These are phyloP conservation scores for Chrysolina americana DNA, from an alignment of 2,888 invertebrate genomes.

Conservation along the genomic window DNA sequence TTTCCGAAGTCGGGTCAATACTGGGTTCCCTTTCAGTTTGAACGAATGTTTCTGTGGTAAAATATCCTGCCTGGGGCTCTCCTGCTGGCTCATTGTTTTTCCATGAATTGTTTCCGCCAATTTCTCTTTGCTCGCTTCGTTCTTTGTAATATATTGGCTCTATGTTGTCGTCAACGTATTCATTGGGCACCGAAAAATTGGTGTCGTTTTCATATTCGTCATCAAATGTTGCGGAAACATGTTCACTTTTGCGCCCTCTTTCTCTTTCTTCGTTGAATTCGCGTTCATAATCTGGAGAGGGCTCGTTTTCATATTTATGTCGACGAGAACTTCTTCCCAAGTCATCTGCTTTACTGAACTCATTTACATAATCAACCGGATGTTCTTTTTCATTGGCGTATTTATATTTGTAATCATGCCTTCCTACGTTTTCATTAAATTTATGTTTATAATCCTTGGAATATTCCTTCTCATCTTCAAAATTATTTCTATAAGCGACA, in stretches of 20 bases:
- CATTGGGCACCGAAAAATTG: slow-evolving; percentile 31
- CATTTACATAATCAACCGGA: background rate
- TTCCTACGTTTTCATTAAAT: slow-evolving; percentile 15
- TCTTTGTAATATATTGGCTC: slow-evolving; percentile 47
- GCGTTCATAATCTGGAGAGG: background rate
- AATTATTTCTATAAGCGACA: slow-evolving; percentile 47
- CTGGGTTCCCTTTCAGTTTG: background rate
- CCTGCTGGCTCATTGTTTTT: background rate
- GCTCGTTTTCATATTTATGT: background rate
- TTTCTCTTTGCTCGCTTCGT: background rate
- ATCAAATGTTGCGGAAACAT: background rate
- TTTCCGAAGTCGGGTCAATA: background rate
- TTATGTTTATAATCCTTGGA: slow-evolving; percentile 25
- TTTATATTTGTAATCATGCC: slow-evolving; percentile 14
- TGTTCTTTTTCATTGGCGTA: slow-evolving; percentile 22
- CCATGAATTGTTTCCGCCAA: background rate
- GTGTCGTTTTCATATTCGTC: slow-evolving; percentile 24
- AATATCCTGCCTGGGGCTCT: no score
- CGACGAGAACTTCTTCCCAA: background rate
- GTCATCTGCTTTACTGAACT: background rate
- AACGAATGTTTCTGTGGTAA: background rate
- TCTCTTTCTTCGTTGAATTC: slow-evolving; percentile 10
- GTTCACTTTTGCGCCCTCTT: background rate
- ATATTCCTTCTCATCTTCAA: slow-evolving; percentile 25
- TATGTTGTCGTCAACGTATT: slow-evolving; percentile 46